Evolutionary conservation across 2,113 vertebrate genomes (phyloP).

Genomic region (Myrmophylax atrothorax): DNA sequence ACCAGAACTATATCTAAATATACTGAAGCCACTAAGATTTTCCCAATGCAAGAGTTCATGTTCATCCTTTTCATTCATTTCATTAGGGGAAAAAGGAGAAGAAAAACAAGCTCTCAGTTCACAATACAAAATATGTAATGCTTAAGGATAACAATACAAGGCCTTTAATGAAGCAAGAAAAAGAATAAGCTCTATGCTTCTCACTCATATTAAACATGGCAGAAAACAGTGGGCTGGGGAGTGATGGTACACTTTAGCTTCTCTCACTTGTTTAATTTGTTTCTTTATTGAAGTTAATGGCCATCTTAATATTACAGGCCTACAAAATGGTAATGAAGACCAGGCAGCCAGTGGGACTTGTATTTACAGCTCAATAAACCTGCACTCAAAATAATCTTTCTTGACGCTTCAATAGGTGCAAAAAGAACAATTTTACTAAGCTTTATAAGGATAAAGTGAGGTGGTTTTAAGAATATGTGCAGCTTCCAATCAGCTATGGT

Average conservation of each 20-base stretch:
- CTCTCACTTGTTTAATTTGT: not conserved
- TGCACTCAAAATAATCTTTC: not conserved
- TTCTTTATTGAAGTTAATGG: conserved; percentile 3
- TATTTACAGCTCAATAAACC: not conserved
- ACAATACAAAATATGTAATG: not conserved
- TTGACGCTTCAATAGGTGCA: not conserved
- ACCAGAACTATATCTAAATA: not conserved
- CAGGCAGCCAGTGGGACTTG: not conserved
- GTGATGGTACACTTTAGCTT: not conserved
- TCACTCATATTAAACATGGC: not conserved
- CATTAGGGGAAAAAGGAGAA: not conserved
- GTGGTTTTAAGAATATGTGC: not conserved
- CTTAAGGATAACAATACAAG: not conserved
- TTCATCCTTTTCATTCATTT: not conserved
- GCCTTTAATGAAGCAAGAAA: not conserved
- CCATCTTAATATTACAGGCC: not conserved
- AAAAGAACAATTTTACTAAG: not conserved
- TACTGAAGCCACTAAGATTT: not conserved
- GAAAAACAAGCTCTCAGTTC: not conserved
- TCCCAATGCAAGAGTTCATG: not conserved
- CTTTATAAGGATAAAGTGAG: not conserved
- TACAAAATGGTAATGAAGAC: not conserved
- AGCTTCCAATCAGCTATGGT: not conserved
- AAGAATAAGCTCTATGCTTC: not conserved
- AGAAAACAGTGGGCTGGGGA: not conserved